Base-by-base conservation (phyloP, 2,888 invertebrate genomes). In the Agrochola lota region DNA sequence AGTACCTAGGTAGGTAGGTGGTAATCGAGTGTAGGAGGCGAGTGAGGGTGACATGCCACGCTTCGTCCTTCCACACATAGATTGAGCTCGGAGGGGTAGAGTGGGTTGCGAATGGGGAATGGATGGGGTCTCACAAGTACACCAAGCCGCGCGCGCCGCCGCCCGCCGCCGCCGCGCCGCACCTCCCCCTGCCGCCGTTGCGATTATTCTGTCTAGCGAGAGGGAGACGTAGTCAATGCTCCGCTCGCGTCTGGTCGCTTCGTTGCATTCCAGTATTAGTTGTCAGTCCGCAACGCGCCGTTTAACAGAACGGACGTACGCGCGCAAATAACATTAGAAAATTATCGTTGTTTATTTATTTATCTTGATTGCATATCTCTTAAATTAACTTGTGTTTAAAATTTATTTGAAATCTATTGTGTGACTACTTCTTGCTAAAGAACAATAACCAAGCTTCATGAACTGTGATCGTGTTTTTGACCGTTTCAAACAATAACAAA, bases 121-220 rank as follows among this genome's bases (percentile, higher is more conserved):
- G 89, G 88, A 85, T 78, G 89, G 88, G 89, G 86, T 83, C 81
- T 81, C 84, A 80, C 85, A 87, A 84, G 85, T 77, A 85, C 80
- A 83, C 68, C 52, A 77, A 80, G 85, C 75, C 85, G 87, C 78
- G 78, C 86, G 79, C 86, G 81, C 79, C 69, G 88, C 84, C 87
- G 88, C 85, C 85, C 63, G 3, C 88, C 85, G 30, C 30, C 30
- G 88, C 90, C 88, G 89, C 52, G 12, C 68, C 85, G 71, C 84
- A n/a, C 35, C 7, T 40, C 76, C 73, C 81, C 71, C 80, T 78
- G 20, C 83, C 81, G 78, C 80, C 80, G 78, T 78, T 92, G 95
- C 95, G 94, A 94, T 95, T 95, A 94, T 95, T 94, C 95, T 94
- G 95, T 96, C 95, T 95, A 93, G 93, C 92, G 92, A 94, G 92